Evolutionary conservation across 2,888 invertebrate species (phyloP), one percentile per base, ranked within the genome.

Genomic region (Minunthozetes semirufus): DNA sequence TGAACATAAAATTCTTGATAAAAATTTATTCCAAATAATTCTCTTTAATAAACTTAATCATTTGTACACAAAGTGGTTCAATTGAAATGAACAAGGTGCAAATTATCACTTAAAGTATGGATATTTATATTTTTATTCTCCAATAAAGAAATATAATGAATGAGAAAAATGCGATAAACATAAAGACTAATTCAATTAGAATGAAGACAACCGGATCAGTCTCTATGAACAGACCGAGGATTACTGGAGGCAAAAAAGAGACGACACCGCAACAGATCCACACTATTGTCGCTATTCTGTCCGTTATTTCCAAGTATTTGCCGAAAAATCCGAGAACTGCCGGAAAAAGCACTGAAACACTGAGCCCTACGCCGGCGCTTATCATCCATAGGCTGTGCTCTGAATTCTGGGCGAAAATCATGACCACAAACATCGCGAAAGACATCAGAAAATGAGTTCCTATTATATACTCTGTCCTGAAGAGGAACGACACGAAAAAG

Each of bases 281-380:
- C 11, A 71, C 19, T 4, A 27, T n/a, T 19, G 71, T 33, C 15
- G 71, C 74, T 22, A 71, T 61, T 33, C 29, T 48, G 22, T 74
- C 71, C 6, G 74, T 48, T 46, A 74, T n/a, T 17, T 22, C 53
- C 4, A 74, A n/a, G 22, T 74, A 70, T 15, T 70, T 53, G 8
- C 50, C 71, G 13, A 53, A 27, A 22, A 70, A 74, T 9, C 71
- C 70, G 8, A 74, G n/a, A 25, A 70, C 70, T n/a, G 71, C 68
- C 11, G 74, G 74, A 50, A 25, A 74, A 29, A 74, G 22, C 1
- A 70, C 48, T 17, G 74, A 74, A 25, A 74, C 46, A 17, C 70
- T 71, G 11, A 56, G 25, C 33, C 74, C 70, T 8, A 72, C 15
- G 1, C 1, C 29, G 8, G 33, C 5, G n/a, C 15, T 29, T 3